Percentiles rank a stretch among this genome's conserved stretches.
Conservation (phyloP, 2,113 vertebrate genomes). For the Dasyornis broadbenti region DNA sequence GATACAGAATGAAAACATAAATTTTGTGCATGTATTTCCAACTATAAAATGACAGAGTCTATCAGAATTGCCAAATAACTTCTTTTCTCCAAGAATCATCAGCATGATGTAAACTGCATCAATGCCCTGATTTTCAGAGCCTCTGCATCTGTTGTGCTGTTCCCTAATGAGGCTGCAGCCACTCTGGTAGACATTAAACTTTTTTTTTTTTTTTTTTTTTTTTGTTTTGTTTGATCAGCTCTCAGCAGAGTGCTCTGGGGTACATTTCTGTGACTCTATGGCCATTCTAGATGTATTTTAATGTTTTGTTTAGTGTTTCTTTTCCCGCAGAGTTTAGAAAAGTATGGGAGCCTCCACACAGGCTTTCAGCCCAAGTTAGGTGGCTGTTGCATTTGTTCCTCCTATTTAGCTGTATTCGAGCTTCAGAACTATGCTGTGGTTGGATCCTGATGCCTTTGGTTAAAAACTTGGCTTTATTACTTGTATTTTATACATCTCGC, state of each 20-base stretch:
- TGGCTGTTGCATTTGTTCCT: background rate
- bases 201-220: too few relatives aligned
- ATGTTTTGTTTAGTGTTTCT: background rate
- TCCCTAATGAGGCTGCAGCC: background rate
- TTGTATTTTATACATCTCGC: background rate
- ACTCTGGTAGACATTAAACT: too few relatives aligned
- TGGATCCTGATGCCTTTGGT: slow-evolving; percentile 19
- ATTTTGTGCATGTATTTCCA: background rate
- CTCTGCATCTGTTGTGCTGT: background rate
- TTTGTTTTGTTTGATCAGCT: rapidly evolving
- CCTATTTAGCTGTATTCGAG: background rate
- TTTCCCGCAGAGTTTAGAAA: background rate
- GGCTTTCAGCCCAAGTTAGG: background rate
- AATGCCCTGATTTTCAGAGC: background rate
- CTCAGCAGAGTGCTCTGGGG: background rate
- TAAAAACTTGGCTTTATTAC: slow-evolving; percentile 6
- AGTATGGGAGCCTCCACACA: background rate
- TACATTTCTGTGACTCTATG: background rate
- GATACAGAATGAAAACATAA: background rate
- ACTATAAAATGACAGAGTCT: background rate
- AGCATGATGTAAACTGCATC: background rate
- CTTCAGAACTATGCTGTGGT: background rate
- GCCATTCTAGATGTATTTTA: background rate
- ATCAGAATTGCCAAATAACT: background rate
- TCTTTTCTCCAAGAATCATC: background rate